Evolutionary conservation across 2,888 invertebrate genomes (phyloP).

Genomic region (Drosophila tanythrix): DNA sequence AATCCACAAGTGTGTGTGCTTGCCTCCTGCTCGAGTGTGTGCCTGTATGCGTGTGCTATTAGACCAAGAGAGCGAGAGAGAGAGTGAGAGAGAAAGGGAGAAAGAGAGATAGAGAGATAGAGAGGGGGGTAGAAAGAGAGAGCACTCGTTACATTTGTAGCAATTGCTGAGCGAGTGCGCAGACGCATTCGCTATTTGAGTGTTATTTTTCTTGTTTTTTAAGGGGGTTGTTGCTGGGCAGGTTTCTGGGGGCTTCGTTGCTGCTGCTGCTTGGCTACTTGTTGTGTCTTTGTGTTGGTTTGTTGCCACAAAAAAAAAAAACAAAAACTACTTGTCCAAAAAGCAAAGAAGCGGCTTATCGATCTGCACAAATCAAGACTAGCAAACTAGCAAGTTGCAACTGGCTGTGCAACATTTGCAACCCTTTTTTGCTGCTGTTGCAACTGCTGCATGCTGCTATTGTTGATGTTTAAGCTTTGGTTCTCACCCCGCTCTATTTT

Average conservation of each 20-base stretch:
- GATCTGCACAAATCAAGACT: conserved; percentile 49
- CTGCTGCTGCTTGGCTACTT: conserved; percentile 70
- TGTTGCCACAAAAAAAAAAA: conserved; percentile 22
- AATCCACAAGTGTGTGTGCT: conserved; percentile 84
- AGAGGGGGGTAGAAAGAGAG: conserved; percentile 1
- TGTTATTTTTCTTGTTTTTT: conserved; percentile 1
- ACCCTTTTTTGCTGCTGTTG: conserved; percentile 20
- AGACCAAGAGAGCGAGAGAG: neutral
- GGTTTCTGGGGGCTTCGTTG: conserved; percentile 29
- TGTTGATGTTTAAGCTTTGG: conserved; percentile 4
- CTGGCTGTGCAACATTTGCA: conserved; percentile 8
- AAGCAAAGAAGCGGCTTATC: conserved; percentile 42
- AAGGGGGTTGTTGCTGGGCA: conserved; percentile 21
- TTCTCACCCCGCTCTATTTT: conserved; percentile 25
- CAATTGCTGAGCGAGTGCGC: conserved; percentile 33
- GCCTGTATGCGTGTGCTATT: conserved; percentile 33
- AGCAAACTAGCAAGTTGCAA: conserved; percentile 5
- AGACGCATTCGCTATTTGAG: conserved; percentile 39
- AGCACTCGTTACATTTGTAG: conserved; percentile 47
- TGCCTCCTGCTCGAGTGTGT: conserved; percentile 59
- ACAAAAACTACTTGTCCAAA: conserved; percentile 3
- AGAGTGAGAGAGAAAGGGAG: neutral
- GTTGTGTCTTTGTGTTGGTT: conserved; percentile 76
- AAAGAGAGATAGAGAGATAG: conserved; percentile 6
- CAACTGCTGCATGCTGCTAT: neutral